phyloP scores from a whole-genome alignment of 1,140 invertebrate genomes.

The Micrasema minimum region DNA sequence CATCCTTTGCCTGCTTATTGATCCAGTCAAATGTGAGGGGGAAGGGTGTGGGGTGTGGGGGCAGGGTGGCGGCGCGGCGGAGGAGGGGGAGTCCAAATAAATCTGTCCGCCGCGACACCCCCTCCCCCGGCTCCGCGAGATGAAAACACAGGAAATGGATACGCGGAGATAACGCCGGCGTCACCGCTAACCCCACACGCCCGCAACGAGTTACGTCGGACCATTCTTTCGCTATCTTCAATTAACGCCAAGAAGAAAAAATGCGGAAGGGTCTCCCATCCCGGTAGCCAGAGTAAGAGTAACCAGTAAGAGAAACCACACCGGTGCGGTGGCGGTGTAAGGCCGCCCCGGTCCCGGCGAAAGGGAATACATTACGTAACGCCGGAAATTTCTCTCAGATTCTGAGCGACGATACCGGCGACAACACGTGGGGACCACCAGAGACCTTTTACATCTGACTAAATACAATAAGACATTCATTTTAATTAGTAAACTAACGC shows the following conservation, averaged over 20 bases:
- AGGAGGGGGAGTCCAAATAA: constrained; percentile 65
- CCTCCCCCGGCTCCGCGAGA: constrained; percentile 57
- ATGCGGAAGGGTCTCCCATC: no score
- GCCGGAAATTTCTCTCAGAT: neutral
- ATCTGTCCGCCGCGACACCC: constrained; percentile 68
- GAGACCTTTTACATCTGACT: no score
- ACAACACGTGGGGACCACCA: no score
- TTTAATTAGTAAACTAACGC: no score
- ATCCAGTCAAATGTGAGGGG: constrained; percentile 68
- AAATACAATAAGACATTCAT: no score
- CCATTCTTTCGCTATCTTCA: constrained; percentile 8
- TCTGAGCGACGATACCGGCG: neutral
- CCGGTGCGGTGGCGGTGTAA: neutral
- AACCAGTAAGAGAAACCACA: neutral
- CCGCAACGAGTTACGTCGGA: constrained; percentile 4
- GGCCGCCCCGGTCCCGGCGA: constrained; percentile 1
- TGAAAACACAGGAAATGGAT: constrained; percentile 53
- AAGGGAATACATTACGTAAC: constrained; percentile 12
- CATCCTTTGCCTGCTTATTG: constrained; percentile 70
- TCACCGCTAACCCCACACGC: constrained; percentile 26
- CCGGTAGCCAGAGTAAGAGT: no score
- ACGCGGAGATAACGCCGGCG: constrained; percentile 46
- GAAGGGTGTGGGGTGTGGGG: constrained; percentile 53
- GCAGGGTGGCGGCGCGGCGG: constrained; percentile 59
- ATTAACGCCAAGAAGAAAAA: constrained; percentile 19